These are phyloP conservation scores for Cynocephalus volans DNA, from an alignment of 2,113 vertebrate genomes.

Conservation along the genomic window DNA sequence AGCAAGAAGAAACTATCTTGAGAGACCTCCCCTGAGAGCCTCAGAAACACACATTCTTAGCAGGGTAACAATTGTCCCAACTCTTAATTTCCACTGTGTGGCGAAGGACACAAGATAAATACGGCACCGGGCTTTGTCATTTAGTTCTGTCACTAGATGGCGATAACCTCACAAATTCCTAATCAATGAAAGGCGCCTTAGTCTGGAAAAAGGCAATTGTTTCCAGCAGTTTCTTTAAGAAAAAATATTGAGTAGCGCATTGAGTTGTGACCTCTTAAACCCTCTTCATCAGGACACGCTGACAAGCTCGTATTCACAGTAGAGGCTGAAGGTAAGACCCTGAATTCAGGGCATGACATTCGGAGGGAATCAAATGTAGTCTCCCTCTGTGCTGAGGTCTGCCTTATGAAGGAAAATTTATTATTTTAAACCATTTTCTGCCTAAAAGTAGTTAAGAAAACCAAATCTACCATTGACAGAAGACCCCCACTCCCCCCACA, in stretches of 20 bases:
- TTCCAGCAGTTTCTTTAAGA: neutral
- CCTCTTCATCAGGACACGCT: neutral
- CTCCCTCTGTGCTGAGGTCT: too few relatives aligned
- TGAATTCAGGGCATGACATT: too few relatives aligned
- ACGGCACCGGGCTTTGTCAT: too few relatives aligned
- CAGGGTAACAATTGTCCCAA: neutral
- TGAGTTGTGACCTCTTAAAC: neutral
- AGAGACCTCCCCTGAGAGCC: neutral
- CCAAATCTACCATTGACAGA: neutral
- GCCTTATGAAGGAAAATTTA: neutral
- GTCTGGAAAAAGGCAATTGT: slow-evolving; percentile 7
- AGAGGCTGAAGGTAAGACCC: neutral
- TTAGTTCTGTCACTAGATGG: slow-evolving; percentile 87
- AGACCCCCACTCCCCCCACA: neutral
- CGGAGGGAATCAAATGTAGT: too few relatives aligned
- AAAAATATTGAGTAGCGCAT: neutral
- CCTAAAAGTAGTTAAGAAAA: neutral
- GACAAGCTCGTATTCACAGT: neutral
- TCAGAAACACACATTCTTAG: neutral
- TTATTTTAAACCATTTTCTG: neutral
- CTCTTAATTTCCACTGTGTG: neutral
- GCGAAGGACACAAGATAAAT: fast-evolving
- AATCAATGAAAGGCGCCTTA: slow-evolving; percentile 38
- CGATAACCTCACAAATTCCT: slow-evolving; percentile 85
- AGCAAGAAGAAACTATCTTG: neutral